These are phyloP conservation scores for Caranx ignobilis DNA, from an alignment of 2,113 vertebrate species.

Conservation along the genomic window DNA sequence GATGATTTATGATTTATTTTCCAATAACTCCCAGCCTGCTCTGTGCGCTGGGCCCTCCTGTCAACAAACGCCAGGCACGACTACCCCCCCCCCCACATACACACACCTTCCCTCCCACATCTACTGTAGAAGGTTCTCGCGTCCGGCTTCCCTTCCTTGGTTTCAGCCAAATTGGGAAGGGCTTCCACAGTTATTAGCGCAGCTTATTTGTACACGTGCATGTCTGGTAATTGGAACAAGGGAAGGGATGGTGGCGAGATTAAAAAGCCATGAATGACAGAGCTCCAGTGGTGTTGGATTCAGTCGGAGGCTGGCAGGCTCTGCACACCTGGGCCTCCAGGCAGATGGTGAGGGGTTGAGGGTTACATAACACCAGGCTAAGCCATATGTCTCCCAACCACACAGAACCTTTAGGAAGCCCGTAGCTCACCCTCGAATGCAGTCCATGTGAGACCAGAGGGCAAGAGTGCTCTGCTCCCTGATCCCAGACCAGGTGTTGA, in stretches of 20 bases:
- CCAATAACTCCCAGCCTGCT: slow-evolving; percentile 77
- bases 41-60: slow-evolving; percentile 70
- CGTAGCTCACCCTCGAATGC: slow-evolving; percentile 61
- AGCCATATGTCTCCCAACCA: slow-evolving; percentile 85
- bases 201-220: slow-evolving; percentile 64
- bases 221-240: slow-evolving; percentile 77
- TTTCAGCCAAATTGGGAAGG: slow-evolving; percentile 57
- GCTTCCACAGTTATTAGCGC: slow-evolving; percentile 52
- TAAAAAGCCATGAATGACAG: slow-evolving; percentile 80
- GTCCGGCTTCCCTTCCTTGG: neutral
- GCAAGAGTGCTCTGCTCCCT: slow-evolving; percentile 70
- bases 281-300: slow-evolving; percentile 75
- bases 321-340: slow-evolving; percentile 82
- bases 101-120: slow-evolving; percentile 49
- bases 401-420: slow-evolving; percentile 80
- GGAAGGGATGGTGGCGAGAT: slow-evolving; percentile 63
- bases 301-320: slow-evolving; percentile 75
- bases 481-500: slow-evolving; percentile 83
- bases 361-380: slow-evolving; percentile 83
- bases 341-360: slow-evolving; percentile 84
- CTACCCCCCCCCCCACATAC: slow-evolving; percentile 52
- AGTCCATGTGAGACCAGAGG: slow-evolving; percentile 72
- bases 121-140: slow-evolving; percentile 23
- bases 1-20: slow-evolving; percentile 87
- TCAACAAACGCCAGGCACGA: slow-evolving; percentile 66